Conservation (phyloP, 2,888 invertebrate genomes). For the Chrysolina haemoptera region DNA sequence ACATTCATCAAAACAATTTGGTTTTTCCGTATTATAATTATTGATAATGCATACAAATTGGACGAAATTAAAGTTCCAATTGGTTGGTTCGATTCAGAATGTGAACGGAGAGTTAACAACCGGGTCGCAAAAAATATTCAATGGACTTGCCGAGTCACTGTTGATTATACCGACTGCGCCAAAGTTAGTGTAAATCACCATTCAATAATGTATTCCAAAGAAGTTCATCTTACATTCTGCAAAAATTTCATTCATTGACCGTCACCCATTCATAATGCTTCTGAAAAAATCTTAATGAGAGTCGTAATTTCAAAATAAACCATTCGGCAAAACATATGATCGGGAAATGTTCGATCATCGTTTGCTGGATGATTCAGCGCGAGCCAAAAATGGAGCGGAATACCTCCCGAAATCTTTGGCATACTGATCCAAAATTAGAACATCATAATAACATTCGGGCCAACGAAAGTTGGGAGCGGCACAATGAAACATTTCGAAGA, state of each 20-base stretch:
- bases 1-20: not conserved
- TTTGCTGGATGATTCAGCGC: slow-evolving; percentile 43
- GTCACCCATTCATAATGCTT: not conserved
- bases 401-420: slow-evolving; percentile 39
- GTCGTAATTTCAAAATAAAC: slow-evolving; percentile 14
- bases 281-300: not conserved
- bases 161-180: not conserved
- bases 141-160: not conserved
- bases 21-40: not conserved
- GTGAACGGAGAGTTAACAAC: not conserved
- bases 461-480: not conserved
- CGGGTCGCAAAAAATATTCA: not conserved
- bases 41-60: not conserved
- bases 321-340: slow-evolving; percentile 1
- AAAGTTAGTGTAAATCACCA: not conserved
- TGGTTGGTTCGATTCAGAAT: not conserved
- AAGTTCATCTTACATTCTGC: no score
- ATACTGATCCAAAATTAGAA: slow-evolving; percentile 44
- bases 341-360: slow-evolving; percentile 30
- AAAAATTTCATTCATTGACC: not conserved
- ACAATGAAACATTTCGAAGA: slow-evolving; percentile 11
- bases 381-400: slow-evolving; percentile 50
- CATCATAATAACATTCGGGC: slow-evolving; percentile 18
- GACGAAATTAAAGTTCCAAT: not conserved
- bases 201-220: not conserved